Evolutionary conservation across 53 echinoderm and acorn worm genomes (phyloP), one percentile per base, ranked within the genome.

Genomic region (Luidia sarsii): DNA sequence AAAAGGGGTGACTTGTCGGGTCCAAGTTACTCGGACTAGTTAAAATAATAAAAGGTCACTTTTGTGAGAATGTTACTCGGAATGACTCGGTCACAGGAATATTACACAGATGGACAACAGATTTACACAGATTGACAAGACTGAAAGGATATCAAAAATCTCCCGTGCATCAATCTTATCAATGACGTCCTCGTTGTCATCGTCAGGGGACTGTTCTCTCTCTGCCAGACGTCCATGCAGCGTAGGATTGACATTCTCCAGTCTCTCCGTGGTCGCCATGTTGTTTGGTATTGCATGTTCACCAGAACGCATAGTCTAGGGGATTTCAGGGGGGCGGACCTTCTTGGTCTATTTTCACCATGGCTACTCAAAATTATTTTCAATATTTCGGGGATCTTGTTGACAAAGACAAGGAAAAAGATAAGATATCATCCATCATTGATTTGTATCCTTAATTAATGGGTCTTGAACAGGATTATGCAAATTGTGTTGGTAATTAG

Each of bases 131-230:
- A 50, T 50, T 24, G 15, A 71, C 15, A 50, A 50, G 39, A 68
- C 31, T 4, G 27, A 81, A 91, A 94, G 95, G 95, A 95, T 95
- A 95, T 96, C 96, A 66, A 96, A 96, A 53, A 96, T 86, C 57
- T 96, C 96, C 86, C 96, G 85, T 13, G 89, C 64, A 85, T 96
- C 96, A 41, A 96, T 85, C 34, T 56, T 60, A 68, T 96, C 96
- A 8, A 59, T 82, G 27, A 89, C 49, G 36, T 90, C 84, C 55
- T 93, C 88, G 50, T 93, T 79, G 48, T 93, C 93, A 50, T 93
- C 96, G 2, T 86, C 81, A 35, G 68, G 65, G 8, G 88, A 68
- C 21, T 80, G 43, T 41, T 80, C 41, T 79, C 93, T 70, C 31
- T 96, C 89, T 11, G 33, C 33, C 20, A 93, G 72, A 30, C 86